Percentiles rank a stretch among this genome's conserved stretches.
Conservation (phyloP, 2,888 invertebrate genomes). For the Troides aeacus region DNA sequence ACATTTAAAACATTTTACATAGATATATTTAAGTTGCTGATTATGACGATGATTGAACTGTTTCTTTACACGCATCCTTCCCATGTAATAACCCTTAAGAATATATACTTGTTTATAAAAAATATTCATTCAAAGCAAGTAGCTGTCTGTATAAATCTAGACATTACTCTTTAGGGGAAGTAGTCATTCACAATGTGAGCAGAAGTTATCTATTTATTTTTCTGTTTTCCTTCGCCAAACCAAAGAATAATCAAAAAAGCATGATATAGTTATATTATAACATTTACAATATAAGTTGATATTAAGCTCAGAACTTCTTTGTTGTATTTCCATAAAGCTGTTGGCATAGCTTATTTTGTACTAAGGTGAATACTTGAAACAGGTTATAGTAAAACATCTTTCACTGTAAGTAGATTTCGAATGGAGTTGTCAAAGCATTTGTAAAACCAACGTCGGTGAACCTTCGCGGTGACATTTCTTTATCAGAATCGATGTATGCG, state of each 20-base stretch:
- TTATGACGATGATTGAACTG: not conserved
- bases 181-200: no score
- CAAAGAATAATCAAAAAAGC: not conserved
- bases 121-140: no score
- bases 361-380: not conserved
- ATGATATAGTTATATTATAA: not conserved
- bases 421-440: conserved; percentile 27
- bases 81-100: no score
- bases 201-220: not conserved
- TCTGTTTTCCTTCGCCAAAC: not conserved
- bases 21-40: not conserved
- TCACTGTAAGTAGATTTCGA: conserved; percentile 19
- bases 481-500: conserved; percentile 20
- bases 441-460: conserved; percentile 19
- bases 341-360: not conserved
- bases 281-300: not conserved
- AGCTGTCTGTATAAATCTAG: no score
- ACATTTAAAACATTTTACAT: conserved; percentile 1
- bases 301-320: not conserved
- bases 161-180: not conserved
- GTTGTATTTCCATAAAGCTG: not conserved
- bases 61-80: no score
- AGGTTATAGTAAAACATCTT: conserved; percentile 18
- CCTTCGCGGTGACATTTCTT: conserved; percentile 27
- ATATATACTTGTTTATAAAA: no score